Percentiles rank a stretch among this genome's conserved stretches.
These are phyloP conservation scores for Dilophus febrilis DNA, from an alignment of 2,888 invertebrate species.

Conservation along the genomic window DNA sequence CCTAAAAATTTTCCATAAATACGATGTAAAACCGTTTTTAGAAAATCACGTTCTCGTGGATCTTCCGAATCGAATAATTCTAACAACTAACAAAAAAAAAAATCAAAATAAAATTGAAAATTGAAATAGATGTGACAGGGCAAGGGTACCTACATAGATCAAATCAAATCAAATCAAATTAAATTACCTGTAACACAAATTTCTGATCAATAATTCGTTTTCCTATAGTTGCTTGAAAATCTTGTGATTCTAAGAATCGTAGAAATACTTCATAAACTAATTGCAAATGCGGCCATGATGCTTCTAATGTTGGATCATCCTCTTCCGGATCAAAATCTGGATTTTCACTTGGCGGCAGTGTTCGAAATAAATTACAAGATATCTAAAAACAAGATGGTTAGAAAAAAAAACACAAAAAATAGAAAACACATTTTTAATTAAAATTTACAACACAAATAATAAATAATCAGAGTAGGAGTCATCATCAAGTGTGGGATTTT, in stretches of 20 bases:
- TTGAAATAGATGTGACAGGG: too few relatives aligned
- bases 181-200: conserved; percentile 74
- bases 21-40: conserved; percentile 94
- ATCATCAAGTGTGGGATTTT: too few relatives aligned
- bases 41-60: conserved; percentile 87
- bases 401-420: neutral
- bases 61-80: conserved; percentile 96
- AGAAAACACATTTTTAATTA: neutral
- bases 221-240: conserved; percentile 82
- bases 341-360: conserved; percentile 70
- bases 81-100: conserved; percentile 44
- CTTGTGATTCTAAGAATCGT: conserved; percentile 76
- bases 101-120: too few relatives aligned
- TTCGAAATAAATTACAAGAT: conserved; percentile 72
- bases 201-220: conserved; percentile 91
- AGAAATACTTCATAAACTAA: conserved; percentile 59
- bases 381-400: neutral
- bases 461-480: neutral
- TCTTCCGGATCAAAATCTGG: conserved; percentile 90
- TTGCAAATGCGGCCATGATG: conserved; percentile 88
- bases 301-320: conserved; percentile 89
- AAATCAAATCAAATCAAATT: too few relatives aligned
- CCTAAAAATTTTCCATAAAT: conserved; percentile 97
- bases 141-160: too few relatives aligned
- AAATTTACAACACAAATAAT: neutral